Evolutionary conservation across 2,113 vertebrate species (phyloP).

Genomic region (Notarius lentiginosus): DNA sequence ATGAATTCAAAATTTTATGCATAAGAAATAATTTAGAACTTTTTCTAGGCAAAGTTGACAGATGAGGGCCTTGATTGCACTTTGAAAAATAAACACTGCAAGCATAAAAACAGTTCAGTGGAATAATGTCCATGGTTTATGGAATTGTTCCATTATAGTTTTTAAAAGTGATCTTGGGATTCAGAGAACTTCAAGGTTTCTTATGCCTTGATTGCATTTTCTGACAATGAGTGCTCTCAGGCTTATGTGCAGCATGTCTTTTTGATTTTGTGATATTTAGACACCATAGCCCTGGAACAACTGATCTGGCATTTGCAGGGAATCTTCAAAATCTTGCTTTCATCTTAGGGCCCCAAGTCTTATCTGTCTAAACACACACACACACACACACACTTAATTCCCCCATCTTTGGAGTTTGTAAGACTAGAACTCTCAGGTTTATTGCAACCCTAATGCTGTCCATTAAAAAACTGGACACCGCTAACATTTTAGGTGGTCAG

Average conservation of each 20-base stretch:
- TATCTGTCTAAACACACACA: slow-evolving; percentile 39
- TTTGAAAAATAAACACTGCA: background rate
- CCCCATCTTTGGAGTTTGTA: slow-evolving; percentile 12
- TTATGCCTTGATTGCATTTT: background rate
- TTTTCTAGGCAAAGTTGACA: background rate
- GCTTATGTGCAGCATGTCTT: background rate
- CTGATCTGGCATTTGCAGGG: background rate
- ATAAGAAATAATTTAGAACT: background rate
- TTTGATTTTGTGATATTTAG: slow-evolving; percentile 24
- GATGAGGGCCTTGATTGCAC: background rate
- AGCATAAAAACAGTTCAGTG: background rate
- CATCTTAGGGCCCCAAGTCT: slow-evolving; percentile 14
- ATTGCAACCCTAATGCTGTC: slow-evolving; percentile 16
- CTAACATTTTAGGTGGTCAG: slow-evolving; percentile 10
- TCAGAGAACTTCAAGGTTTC: background rate
- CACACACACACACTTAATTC: slow-evolving; percentile 5
- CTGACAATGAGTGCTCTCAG: background rate
- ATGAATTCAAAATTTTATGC: too few relatives aligned
- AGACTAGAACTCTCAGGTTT: background rate
- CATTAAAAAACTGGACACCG: slow-evolving; percentile 9
- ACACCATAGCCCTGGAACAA: background rate
- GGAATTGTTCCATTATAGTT: background rate
- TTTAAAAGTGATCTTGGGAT: background rate
- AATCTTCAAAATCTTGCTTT: slow-evolving; percentile 13
- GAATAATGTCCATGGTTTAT: background rate